These are phyloP conservation scores for Neosalanx taihuensis DNA, from an alignment of 2,797 vertebrate species.

Conservation along the genomic window DNA sequence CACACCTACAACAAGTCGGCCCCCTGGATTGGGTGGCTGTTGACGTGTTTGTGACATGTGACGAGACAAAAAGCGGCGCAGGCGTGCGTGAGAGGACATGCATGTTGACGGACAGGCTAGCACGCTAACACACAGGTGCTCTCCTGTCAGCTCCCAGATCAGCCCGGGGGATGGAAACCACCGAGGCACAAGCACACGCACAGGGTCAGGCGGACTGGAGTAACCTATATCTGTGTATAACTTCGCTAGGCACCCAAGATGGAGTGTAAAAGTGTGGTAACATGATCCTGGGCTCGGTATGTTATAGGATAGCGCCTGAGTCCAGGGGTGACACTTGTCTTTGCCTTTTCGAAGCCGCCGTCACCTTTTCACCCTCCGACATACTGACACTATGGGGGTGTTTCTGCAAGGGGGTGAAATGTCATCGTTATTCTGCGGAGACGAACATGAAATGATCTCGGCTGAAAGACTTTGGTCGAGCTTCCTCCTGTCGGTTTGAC, in stretches of 20 bases:
- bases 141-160: neutral
- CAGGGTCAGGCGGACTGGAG: neutral
- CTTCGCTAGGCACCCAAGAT: constrained; percentile 23
- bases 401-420: too few relatives aligned
- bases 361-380: constrained; percentile 31
- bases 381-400: constrained; percentile 45
- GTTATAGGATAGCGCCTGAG: constrained; percentile 51
- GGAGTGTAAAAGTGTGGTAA: constrained; percentile 35
- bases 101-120: neutral
- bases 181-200: neutral
- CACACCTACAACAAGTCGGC: neutral
- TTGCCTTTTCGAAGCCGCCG: constrained; percentile 41
- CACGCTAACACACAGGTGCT: neutral
- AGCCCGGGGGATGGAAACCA: neutral
- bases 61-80: constrained; percentile 48
- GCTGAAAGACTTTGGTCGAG: too few relatives aligned
- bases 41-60: constrained; percentile 49
- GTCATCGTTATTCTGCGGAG: too few relatives aligned
- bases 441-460: too few relatives aligned
- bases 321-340: constrained; percentile 46
- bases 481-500: too few relatives aligned
- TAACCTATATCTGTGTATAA: constrained; percentile 12
- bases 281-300: constrained; percentile 23
- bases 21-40: constrained; percentile 32
- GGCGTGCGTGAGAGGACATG: constrained; percentile 25